These are phyloP conservation scores for Drosophila acutilabella DNA, from an alignment of 2,888 invertebrate species.

Conservation along the genomic window DNA sequence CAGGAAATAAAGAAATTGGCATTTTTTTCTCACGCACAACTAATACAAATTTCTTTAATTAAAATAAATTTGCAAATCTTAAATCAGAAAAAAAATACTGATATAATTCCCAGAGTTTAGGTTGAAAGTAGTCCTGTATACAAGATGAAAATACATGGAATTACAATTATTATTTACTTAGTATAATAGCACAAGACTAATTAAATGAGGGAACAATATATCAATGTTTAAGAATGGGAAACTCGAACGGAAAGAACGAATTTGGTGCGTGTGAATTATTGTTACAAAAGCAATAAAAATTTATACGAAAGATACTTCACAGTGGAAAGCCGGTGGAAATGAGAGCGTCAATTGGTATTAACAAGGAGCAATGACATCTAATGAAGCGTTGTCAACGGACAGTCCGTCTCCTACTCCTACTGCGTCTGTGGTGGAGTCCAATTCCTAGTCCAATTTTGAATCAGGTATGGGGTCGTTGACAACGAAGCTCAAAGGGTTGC, in stretches of 20 bases:
- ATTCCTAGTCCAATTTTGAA: too few relatives aligned
- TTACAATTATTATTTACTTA: not conserved
- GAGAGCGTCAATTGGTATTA: conserved; percentile 67
- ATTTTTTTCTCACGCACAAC: too few relatives aligned
- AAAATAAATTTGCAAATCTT: too few relatives aligned
- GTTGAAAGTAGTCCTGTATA: not conserved
- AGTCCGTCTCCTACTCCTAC: not conserved
- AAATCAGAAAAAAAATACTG: too few relatives aligned
- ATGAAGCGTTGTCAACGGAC: conserved; percentile 56
- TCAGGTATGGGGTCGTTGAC: conserved; percentile 20
- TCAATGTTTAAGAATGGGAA: not conserved
- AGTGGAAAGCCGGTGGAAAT: conserved; percentile 54
- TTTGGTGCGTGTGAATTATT: conserved; percentile 64
- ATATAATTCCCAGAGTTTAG: too few relatives aligned
- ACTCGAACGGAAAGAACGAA: conserved; percentile 34
- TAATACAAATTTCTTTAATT: too few relatives aligned
- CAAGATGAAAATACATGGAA: not conserved
- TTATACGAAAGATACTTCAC: conserved; percentile 40
- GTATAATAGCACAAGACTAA: not conserved
- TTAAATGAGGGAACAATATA: not conserved
- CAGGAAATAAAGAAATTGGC: too few relatives aligned
- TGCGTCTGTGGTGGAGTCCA: not conserved
- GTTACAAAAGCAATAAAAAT: conserved; percentile 54
- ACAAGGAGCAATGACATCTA: conserved; percentile 70
- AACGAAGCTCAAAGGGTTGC: conserved; percentile 13